Conservation (phyloP, 2,797 vertebrate genomes). For the Aulostomus chinensis region DNA sequence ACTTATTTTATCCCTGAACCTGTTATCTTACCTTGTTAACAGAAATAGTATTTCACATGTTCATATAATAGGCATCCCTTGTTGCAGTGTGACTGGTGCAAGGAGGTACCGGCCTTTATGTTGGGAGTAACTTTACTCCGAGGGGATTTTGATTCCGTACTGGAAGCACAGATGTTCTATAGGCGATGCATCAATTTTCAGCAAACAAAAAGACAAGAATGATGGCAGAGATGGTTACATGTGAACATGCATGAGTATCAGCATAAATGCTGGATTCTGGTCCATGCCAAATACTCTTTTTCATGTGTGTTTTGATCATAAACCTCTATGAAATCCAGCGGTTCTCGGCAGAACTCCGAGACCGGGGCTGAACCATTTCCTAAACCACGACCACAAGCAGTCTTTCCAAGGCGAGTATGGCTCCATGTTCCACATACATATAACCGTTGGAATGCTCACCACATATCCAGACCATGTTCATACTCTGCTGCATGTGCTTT, state of each 20-base stretch:
- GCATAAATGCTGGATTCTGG: slow-evolving; percentile 9
- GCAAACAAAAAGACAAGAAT: slow-evolving; percentile 28
- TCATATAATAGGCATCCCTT: slow-evolving; percentile 20
- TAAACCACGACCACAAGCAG: slow-evolving; percentile 76
- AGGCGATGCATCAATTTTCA: too few relatives aligned
- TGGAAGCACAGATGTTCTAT: too few relatives aligned
- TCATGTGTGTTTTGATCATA: slow-evolving; percentile 71
- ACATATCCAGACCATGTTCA: slow-evolving; percentile 73
- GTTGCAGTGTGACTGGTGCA: too few relatives aligned
- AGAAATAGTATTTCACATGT: too few relatives aligned
- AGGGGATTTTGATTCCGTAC: too few relatives aligned
- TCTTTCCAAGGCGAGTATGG: slow-evolving; percentile 73
- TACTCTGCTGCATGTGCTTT: slow-evolving; percentile 78
- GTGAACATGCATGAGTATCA: not conserved
- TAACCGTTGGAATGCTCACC: slow-evolving; percentile 77
- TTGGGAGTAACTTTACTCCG: too few relatives aligned
- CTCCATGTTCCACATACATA: slow-evolving; percentile 80
- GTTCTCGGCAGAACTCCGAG: slow-evolving; percentile 68
- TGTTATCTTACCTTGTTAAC: slow-evolving; percentile 55
- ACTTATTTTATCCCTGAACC: slow-evolving; percentile 39
- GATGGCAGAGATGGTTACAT: slow-evolving; percentile 30
- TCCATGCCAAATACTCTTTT: slow-evolving; percentile 46
- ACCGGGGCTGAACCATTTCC: slow-evolving; percentile 76
- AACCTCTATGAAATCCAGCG: slow-evolving; percentile 62
- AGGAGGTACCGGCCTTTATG: too few relatives aligned